Percentiles rank a stretch among this genome's conserved stretches.
Evolutionary conservation across 2,113 vertebrate species (phyloP).

Genomic region (Campylomormyrus numenius): DNA sequence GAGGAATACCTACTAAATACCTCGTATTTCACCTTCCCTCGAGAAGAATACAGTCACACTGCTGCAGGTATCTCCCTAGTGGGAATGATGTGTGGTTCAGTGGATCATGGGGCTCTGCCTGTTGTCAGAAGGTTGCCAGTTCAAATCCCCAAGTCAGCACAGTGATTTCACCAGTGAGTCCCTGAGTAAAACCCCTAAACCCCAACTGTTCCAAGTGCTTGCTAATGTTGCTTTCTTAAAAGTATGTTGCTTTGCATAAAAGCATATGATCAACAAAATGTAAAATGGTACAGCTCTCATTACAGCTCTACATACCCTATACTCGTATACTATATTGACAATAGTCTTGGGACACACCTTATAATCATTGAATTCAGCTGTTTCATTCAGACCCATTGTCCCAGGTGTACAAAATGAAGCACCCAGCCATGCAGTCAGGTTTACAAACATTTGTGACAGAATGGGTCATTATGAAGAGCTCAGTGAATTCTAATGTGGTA

Average conservation of each 20-base stretch:
- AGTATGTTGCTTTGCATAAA: neutral
- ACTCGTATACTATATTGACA: neutral
- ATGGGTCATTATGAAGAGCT: neutral
- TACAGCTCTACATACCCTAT: neutral
- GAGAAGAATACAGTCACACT: neutral
- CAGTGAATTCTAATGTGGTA: neutral
- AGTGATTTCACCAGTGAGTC: neutral
- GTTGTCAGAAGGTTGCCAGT: neutral
- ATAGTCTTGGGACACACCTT: neutral
- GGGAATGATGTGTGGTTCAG: neutral
- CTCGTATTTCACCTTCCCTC: neutral
- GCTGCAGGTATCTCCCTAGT: neutral
- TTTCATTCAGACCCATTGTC: neutral
- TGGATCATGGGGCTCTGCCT: neutral
- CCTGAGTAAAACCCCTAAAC: neutral
- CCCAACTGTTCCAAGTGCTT: neutral
- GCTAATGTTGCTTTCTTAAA: neutral
- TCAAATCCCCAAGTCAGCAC: neutral
- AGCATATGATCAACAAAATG: neutral
- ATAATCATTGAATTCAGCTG: neutral
- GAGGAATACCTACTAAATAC: neutral
- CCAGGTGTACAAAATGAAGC: neutral
- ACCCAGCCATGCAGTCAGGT: neutral
- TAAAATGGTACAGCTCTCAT: neutral
- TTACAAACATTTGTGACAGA: neutral